These are phyloP conservation scores for Chroicocephalus ridibundus DNA, from an alignment of 2,113 vertebrate species.

Conservation along the genomic window DNA sequence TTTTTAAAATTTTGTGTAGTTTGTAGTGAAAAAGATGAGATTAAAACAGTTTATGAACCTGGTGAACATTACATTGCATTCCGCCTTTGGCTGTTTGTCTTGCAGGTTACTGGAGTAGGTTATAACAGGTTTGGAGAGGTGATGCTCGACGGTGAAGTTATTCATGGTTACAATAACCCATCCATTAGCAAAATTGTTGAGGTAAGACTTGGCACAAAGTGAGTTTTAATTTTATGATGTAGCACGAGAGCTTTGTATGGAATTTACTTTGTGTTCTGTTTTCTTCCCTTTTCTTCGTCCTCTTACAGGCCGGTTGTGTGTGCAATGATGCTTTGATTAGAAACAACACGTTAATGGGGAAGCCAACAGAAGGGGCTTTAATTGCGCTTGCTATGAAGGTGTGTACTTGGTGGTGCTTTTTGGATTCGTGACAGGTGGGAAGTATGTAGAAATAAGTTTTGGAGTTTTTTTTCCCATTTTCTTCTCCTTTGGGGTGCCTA, in stretches of 20 bases:
- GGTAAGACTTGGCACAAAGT: slow-evolving; percentile 72
- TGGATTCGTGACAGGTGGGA: neutral
- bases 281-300: neutral
- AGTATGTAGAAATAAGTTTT: neutral
- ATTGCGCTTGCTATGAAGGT: slow-evolving; percentile 98
- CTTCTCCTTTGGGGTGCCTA: neutral
- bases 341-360: slow-evolving; percentile 89
- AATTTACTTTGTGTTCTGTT: neutral
- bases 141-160: slow-evolving; percentile 84
- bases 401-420: neutral
- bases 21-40: neutral
- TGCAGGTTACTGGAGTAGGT: slow-evolving; percentile 94
- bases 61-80: neutral
- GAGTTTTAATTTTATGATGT: neutral
- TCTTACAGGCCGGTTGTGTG: slow-evolving; percentile 87
- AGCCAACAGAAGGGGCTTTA: slow-evolving; percentile 94
- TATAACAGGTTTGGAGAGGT: slow-evolving; percentile 94
- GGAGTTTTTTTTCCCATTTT: neutral
- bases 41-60: neutral
- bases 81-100: neutral
- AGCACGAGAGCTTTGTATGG: neutral
- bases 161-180: slow-evolving; percentile 90
- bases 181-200: slow-evolving; percentile 90
- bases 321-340: slow-evolving; percentile 96
- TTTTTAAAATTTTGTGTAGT: neutral